These are phyloP conservation scores for Netelia fuscicornis DNA, from an alignment of 2,888 invertebrate genomes.

Conservation along the genomic window DNA sequence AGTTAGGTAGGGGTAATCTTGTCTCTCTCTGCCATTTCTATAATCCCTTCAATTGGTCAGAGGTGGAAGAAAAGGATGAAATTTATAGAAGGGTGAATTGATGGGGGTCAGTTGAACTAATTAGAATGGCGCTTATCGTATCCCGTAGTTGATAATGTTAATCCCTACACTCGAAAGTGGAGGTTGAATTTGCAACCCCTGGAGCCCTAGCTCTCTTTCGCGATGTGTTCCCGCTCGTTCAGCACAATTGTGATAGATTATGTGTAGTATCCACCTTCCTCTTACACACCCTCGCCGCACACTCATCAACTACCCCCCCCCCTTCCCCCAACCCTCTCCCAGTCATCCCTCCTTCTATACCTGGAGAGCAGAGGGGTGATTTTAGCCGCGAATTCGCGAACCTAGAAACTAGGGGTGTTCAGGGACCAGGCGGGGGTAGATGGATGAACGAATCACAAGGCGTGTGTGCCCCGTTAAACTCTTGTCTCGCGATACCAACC, in stretches of 20 bases:
- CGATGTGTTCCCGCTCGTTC: slow-evolving; percentile 53
- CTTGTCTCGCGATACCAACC: slow-evolving; percentile 35
- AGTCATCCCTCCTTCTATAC: too few relatives aligned
- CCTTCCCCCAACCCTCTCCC: too few relatives aligned
- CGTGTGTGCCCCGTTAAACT: slow-evolving; percentile 35
- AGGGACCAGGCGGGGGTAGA: slow-evolving; percentile 15
- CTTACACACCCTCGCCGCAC: too few relatives aligned
- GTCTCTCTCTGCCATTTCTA: background rate
- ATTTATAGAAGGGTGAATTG: background rate
- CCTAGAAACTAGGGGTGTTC: background rate
- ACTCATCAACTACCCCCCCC: too few relatives aligned
- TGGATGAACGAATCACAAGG: slow-evolving; percentile 39
- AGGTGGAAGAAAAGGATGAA: background rate
- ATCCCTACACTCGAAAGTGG: slow-evolving; percentile 73
- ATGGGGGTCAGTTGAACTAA: slow-evolving; percentile 71
- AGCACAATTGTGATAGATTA: slow-evolving; percentile 73
- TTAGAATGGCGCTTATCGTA: slow-evolving; percentile 77
- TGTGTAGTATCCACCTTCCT: background rate
- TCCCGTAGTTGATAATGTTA: slow-evolving; percentile 76
- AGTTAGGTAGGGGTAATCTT: too few relatives aligned
- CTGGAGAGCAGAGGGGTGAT: slow-evolving; percentile 18
- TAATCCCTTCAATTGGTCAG: background rate
- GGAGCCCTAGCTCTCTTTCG: background rate
- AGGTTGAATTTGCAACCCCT: slow-evolving; percentile 38
- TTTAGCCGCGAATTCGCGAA: slow-evolving; percentile 17